These are phyloP conservation scores for Dipus sagitta DNA, from an alignment of 2,797 vertebrate genomes.

Conservation along the genomic window DNA sequence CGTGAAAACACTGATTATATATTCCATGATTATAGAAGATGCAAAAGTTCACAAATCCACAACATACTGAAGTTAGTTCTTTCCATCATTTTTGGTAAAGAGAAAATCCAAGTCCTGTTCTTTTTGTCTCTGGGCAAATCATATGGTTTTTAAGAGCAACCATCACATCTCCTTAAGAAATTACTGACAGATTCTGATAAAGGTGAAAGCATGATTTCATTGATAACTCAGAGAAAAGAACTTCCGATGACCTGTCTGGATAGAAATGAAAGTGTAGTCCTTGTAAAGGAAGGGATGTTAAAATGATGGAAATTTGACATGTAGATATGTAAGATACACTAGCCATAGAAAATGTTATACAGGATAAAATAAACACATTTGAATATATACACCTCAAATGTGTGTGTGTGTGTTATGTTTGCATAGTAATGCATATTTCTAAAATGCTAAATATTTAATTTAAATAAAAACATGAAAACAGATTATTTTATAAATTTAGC, in stretches of 20 bases:
- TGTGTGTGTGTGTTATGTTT: neutral
- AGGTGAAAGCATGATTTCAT: constrained; percentile 23
- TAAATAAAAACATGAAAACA: neutral
- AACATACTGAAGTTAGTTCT: constrained; percentile 73
- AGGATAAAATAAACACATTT: neutral
- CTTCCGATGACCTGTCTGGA: neutral
- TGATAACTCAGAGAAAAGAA: constrained; percentile 49
- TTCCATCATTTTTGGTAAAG: constrained; percentile 79
- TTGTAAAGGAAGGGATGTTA: neutral
- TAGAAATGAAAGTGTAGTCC: neutral
- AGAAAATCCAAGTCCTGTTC: neutral
- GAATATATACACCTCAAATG: neutral
- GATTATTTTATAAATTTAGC: constrained; percentile 43
- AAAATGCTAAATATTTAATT: constrained; percentile 56
- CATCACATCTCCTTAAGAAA: constrained; percentile 62
- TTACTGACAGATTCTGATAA: constrained; percentile 51
- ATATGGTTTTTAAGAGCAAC: constrained; percentile 58
- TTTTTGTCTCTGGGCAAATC: constrained; percentile 57
- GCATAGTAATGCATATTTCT: neutral
- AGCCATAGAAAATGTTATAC: constrained; percentile 24
- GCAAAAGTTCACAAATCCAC: constrained; percentile 78
- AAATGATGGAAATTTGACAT: neutral
- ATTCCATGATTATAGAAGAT: constrained; percentile 61
- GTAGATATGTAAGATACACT: neutral
- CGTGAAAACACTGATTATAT: constrained; percentile 11